Conservation (phyloP, 2,797 vertebrate species). For the Scolopax rusticola region DNA sequence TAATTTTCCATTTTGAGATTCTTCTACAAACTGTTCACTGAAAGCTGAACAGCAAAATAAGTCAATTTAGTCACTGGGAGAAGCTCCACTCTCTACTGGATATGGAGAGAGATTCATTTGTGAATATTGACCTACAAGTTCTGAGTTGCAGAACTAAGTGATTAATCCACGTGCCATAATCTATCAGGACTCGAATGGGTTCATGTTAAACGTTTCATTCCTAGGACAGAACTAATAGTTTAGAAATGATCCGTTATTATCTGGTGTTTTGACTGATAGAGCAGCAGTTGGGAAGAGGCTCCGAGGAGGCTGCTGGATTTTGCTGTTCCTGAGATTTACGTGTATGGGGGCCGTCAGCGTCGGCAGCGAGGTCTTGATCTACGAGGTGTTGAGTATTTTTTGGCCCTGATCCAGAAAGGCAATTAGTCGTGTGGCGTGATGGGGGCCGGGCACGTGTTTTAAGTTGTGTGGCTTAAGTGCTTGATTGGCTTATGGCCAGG, state of each 20-base stretch:
- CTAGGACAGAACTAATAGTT: not conserved
- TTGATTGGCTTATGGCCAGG: slow-evolving; percentile 15
- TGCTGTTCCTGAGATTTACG: not conserved
- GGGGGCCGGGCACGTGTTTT: not conserved
- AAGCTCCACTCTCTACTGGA: no score
- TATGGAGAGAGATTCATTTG: not conserved
- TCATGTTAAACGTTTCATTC: not conserved
- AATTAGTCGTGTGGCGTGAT: not conserved
- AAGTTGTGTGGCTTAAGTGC: not conserved
- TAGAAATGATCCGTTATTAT: not conserved
- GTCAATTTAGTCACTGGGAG: not conserved
- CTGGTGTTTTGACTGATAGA: not conserved
- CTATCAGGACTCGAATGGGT: not conserved
- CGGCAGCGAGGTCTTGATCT: not conserved
- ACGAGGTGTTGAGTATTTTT: not conserved
- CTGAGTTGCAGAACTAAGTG: not conserved
- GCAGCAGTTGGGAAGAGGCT: not conserved
- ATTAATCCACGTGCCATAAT: not conserved
- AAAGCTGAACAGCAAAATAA: not conserved
- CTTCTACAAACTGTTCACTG: not conserved
- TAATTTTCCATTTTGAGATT: not conserved
- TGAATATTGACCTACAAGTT: not conserved
- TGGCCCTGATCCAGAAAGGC: slow-evolving; percentile 22
- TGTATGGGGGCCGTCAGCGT: fast-evolving
- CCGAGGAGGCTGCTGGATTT: not conserved